These are phyloP conservation scores for Idaea straminata DNA, from an alignment of 2,888 invertebrate species.

Conservation along the genomic window DNA sequence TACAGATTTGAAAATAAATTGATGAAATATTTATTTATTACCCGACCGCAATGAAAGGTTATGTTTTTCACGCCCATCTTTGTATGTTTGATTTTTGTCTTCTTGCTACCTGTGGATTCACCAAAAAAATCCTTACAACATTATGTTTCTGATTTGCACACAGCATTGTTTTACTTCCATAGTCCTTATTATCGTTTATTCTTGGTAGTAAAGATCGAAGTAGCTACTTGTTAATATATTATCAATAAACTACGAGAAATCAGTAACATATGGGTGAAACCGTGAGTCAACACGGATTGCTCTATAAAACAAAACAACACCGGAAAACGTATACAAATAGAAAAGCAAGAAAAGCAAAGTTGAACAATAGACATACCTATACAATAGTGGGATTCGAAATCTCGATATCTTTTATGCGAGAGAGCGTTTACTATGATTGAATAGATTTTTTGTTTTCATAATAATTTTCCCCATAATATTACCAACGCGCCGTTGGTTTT, in stretches of 20 bases:
- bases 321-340: neutral
- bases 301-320: neutral
- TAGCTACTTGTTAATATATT: no score
- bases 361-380: neutral
- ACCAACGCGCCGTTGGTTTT: no score
- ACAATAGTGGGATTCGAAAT: slow-evolving; percentile 6
- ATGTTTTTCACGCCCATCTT: no score
- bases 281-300: neutral
- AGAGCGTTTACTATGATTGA: neutral
- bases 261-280: neutral
- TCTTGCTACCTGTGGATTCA: no score
- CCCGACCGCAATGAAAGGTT: no score
- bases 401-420: neutral
- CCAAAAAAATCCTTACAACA: no score
- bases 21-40: neutral
- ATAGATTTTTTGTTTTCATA: neutral
- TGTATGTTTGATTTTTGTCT: no score
- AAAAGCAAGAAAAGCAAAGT: neutral
- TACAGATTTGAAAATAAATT: neutral
- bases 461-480: neutral
- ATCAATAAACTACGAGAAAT: neutral
- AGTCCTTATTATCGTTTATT: no score
- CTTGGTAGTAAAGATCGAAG: no score
- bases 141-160: no score
- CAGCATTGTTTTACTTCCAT: no score